phyloP scores from a whole-genome alignment of 2,797 vertebrate genomes.

The Graptemys geographica region DNA sequence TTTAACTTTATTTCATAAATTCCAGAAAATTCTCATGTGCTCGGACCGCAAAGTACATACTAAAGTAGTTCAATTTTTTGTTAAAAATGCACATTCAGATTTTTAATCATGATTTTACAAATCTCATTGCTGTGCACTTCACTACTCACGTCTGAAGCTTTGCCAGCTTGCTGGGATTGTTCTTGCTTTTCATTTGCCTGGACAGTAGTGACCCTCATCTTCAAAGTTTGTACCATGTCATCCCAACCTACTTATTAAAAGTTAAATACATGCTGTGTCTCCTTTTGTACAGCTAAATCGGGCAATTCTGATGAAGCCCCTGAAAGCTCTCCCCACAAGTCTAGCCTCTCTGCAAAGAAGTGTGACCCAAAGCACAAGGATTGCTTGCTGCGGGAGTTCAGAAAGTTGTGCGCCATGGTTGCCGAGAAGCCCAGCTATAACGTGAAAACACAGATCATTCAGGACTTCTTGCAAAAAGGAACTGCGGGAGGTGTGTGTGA shows the following conservation, averaged over 20 bases:
- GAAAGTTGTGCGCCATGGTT: slow-evolving; percentile 93
- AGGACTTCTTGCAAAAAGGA: slow-evolving; percentile 93
- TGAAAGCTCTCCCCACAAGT: slow-evolving; percentile 46
- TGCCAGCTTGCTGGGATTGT: background rate
- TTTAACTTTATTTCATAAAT: background rate
- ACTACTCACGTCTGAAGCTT: background rate
- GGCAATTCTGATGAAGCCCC: slow-evolving; percentile 60
- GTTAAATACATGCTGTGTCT: background rate
- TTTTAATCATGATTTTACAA: background rate
- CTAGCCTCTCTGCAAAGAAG: slow-evolving; percentile 83
- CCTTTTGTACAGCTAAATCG: slow-evolving; percentile 77
- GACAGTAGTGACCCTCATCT: background rate
- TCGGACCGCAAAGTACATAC: background rate
- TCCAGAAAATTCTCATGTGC: background rate
- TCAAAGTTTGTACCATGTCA: rapidly evolving
- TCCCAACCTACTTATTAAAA: background rate
- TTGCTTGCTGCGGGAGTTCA: slow-evolving; percentile 93
- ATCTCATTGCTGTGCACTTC: background rate
- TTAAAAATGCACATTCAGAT: background rate
- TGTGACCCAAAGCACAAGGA: slow-evolving; percentile 95
- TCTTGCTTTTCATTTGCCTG: background rate
- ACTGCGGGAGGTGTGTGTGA: slow-evolving; percentile 87
- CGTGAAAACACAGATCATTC: slow-evolving; percentile 94
- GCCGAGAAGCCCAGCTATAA: slow-evolving; percentile 96
- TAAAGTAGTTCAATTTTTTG: rapidly evolving